These are phyloP conservation scores for Siderastrea radians DNA, from an alignment of 92 coral and sea anemone species.

Conservation along the genomic window DNA sequence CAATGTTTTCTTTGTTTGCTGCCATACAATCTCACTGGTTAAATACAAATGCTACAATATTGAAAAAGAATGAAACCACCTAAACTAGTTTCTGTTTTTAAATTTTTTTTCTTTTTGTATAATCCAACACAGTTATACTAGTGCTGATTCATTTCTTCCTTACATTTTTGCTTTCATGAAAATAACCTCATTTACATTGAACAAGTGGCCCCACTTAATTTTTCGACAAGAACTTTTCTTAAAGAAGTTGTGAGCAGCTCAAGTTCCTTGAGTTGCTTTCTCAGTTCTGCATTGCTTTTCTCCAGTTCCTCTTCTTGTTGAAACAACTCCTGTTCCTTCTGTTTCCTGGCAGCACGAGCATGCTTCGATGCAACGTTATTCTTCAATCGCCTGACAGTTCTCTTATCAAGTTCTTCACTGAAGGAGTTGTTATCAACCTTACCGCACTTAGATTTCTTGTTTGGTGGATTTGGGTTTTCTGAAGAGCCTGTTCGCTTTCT, in stretches of 20 bases:
- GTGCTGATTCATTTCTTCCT: not conserved
- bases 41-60: not conserved
- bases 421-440: not conserved
- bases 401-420: constrained; percentile 47
- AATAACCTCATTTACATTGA: not conserved
- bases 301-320: constrained; percentile 78
- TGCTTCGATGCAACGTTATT: constrained; percentile 91
- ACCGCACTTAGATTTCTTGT: constrained; percentile 53
- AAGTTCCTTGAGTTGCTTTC: constrained; percentile 67
- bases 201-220: constrained; percentile 66
- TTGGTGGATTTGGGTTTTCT: constrained; percentile 1
- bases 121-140: not conserved
- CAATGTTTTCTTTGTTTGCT: not conserved
- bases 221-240: constrained; percentile 78
- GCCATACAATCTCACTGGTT: not conserved
- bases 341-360: constrained; percentile 88
- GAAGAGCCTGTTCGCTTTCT: constrained; percentile 35
- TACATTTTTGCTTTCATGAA: not conserved
- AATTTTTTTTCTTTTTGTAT: too few relatives aligned
- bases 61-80: not conserved
- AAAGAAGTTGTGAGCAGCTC: constrained; percentile 73
- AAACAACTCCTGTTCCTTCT: constrained; percentile 80
- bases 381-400: constrained; percentile 79
- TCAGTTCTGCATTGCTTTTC: constrained; percentile 78
- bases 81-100: not conserved